Evolutionary conservation across 2,797 vertebrate genomes (phyloP).

Genomic region (Limosa lapponica): DNA sequence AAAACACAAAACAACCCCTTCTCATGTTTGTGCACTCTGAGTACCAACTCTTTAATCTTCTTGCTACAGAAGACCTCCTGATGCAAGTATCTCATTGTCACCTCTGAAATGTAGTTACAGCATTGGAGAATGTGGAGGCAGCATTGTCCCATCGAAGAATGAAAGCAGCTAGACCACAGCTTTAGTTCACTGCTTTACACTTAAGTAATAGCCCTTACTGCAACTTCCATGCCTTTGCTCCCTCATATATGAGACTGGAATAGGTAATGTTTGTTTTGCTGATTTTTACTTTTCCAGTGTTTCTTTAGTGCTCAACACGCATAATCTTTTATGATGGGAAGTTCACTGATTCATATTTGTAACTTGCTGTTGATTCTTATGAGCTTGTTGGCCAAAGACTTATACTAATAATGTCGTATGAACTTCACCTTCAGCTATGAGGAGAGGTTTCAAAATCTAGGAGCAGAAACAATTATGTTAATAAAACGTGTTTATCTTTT

Average conservation of each 20-base stretch:
- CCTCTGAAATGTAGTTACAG: constrained; percentile 43
- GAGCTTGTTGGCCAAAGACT: not conserved
- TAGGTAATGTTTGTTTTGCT: not conserved
- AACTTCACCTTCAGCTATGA: not conserved
- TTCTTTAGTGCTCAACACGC: not conserved
- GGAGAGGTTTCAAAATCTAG: constrained; percentile 9
- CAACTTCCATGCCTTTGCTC: not conserved
- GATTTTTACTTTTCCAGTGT: not conserved
- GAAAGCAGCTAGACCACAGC: not conserved
- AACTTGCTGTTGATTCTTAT: not conserved
- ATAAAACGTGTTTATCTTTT: constrained; percentile 5
- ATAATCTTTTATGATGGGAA: not conserved
- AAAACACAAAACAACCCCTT: not conserved
- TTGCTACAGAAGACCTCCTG: not conserved
- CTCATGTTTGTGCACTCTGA: not conserved
- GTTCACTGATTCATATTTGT: not conserved
- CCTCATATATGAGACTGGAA: not conserved
- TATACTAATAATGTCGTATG: not conserved
- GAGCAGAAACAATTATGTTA: constrained; percentile 22
- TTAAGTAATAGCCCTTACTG: not conserved
- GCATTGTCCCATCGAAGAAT: constrained; percentile 25
- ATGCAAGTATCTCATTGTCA: not conserved
- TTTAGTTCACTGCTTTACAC: not conserved
- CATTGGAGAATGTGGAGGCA: constrained; percentile 42
- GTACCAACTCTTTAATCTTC: not conserved